These are phyloP conservation scores for Parazoanthus darwini DNA, from an alignment of 92 coral and sea anemone genomes.

Conservation along the genomic window DNA sequence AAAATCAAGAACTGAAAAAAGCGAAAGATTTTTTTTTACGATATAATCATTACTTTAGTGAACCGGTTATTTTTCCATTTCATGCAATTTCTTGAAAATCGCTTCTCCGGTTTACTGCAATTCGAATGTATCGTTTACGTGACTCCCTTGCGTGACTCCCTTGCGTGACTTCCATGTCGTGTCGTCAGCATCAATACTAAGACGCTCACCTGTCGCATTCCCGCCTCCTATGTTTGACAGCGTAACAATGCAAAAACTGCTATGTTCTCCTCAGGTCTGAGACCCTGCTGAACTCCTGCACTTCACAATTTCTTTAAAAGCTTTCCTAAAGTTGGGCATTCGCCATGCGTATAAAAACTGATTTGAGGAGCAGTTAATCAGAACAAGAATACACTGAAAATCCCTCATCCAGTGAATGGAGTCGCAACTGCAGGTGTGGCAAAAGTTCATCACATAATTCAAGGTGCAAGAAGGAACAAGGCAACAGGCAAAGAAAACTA, in stretches of 20 bases:
- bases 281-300: neutral
- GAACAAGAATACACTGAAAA: conserved; percentile 73
- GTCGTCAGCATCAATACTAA: neutral
- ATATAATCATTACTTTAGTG: too few species aligned
- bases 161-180: too few species aligned
- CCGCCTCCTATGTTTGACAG: neutral
- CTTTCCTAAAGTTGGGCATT: conserved; percentile 71
- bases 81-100: too few species aligned
- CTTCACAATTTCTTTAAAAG: conserved; percentile 50
- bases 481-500: conserved; percentile 64
- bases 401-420: conserved; percentile 87
- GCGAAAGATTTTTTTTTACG: too few species aligned
- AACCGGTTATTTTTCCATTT: too few species aligned
- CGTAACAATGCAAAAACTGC: neutral
- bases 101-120: too few species aligned
- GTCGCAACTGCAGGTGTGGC: conserved; percentile 74
- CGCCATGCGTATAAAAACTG: conserved; percentile 92
- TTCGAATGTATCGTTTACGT: too few species aligned
- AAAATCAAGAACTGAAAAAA: too few species aligned
- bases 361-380: conserved; percentile 76
- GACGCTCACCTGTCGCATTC: neutral
- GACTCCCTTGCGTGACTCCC: too few species aligned
- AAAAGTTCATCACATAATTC: conserved; percentile 84
- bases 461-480: conserved; percentile 79
- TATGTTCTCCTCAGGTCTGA: neutral